A percentile compares a stretch with the other conserved stretches of the same genome.
Conservation (phyloP, 2,888 invertebrate genomes). For the Drosophila yooni region DNA sequence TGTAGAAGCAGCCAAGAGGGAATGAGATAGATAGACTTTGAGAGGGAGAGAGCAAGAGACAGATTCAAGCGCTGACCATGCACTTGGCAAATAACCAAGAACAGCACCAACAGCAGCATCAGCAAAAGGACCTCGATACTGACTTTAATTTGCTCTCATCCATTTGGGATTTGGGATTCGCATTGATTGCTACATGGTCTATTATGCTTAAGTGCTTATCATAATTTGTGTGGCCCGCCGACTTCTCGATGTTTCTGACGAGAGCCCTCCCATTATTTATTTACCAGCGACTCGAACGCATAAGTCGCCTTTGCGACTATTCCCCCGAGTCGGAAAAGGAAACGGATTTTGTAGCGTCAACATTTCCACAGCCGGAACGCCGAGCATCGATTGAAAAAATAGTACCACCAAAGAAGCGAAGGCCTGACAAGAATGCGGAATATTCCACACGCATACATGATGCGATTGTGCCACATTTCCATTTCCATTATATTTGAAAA, state of each 20-base stretch:
- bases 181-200: conserved; percentile 73
- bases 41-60: conserved; percentile 1
- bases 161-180: conserved; percentile 51
- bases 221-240: conserved; percentile 64
- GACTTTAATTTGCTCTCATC: conserved; percentile 52
- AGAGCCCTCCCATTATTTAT: conserved; percentile 49
- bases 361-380: conserved; percentile 24
- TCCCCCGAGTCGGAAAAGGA: conserved; percentile 52
- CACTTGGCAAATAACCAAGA: conserved; percentile 65
- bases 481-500: conserved; percentile 18
- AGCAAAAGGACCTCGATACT: conserved; percentile 12
- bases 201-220: conserved; percentile 78
- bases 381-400: conserved; percentile 24
- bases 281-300: conserved; percentile 24
- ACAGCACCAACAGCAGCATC: background rate
- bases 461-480: conserved; percentile 8
- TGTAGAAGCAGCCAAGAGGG: conserved; percentile 25
- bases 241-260: conserved; percentile 4
- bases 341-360: conserved; percentile 60
- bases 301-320: conserved; percentile 57
- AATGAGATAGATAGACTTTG: conserved; percentile 6
- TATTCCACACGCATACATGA: conserved; percentile 15
- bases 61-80: conserved; percentile 61
- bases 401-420: conserved; percentile 20
- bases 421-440: background rate